phyloP scores from a whole-genome alignment of 2,113 vertebrate genomes.

The Chaetodon trifascialis region DNA sequence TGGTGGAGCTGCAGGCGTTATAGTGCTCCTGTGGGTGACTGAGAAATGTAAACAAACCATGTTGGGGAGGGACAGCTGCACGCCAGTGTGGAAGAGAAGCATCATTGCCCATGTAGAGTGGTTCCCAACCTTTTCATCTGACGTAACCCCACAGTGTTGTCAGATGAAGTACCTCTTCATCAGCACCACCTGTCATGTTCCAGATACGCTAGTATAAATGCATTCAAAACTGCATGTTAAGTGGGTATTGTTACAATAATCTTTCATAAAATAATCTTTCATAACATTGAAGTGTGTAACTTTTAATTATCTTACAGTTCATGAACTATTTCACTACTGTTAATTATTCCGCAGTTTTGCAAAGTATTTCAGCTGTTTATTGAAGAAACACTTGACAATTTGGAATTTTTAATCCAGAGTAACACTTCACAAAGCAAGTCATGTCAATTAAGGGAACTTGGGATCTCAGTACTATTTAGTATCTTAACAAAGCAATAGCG shows the following conservation, averaged over 20 bases:
- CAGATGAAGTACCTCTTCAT: conserved; percentile 29
- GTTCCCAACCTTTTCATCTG: neutral
- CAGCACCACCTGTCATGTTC: neutral
- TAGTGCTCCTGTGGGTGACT: conserved; percentile 79
- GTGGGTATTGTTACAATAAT: neutral
- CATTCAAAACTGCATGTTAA: neutral
- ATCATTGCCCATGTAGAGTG: conserved; percentile 9
- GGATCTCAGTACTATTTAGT: too few species aligned
- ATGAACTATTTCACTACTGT: too few species aligned
- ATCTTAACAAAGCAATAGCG: too few species aligned
- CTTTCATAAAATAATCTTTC: neutral
- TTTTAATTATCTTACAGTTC: neutral
- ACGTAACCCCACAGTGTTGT: neutral
- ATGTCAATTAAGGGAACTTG: too few species aligned
- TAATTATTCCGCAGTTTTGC: neutral
- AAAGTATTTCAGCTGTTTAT: neutral
- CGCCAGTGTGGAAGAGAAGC: conserved; percentile 47
- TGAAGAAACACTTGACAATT: too few species aligned
- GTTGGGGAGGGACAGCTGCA: conserved; percentile 71
- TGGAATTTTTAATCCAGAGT: too few species aligned
- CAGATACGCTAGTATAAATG: neutral
- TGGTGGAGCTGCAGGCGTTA: conserved; percentile 67
- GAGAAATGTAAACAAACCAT: conserved; percentile 82
- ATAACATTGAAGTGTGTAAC: neutral
- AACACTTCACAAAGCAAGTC: neutral